Evolutionary conservation across 2,113 vertebrate genomes (phyloP), one percentile per base, ranked within the genome.

Genomic region (Sceloporus undulatus): DNA sequence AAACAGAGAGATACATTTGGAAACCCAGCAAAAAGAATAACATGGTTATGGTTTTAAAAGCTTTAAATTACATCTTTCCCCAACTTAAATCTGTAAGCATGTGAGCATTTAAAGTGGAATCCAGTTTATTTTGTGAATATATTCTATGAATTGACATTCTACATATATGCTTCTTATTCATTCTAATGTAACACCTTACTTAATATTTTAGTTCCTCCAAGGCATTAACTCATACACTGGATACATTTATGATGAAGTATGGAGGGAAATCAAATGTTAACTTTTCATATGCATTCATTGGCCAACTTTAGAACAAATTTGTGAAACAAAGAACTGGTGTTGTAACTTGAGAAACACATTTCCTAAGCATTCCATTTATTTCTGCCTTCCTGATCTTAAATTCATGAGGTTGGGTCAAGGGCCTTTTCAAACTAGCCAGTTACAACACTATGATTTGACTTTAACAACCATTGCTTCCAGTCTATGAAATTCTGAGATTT

Each of bases 1-100:
- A 87, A 81, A 73, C 21, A 11, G 42, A 52, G 52, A 74, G 42
- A n/a, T 56, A 76, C 74, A 75, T 87, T 75, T 66, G 56, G 59
- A 62, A 81, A 29, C 59, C 54, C 62, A 27, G 40, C 40, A 27
- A 65, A 76, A 77, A 87, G 54, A 87, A 65, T 70, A 74, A 16
- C 23, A 82, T 16, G n/a, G 56, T 18, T 75, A 82, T 34, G 40
- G 59, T n/a, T 82, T 62, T 48, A 82, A 42, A 38, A 52, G 11
- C 66, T 71, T 84, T 84, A 56, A 59, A 76, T 77, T 42, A 76
- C 14, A 85, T 76, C 54, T 85, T 59, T 62, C 59, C 71, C 56
- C 52, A 75, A 27, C 21, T 56, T 62, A 18, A 73, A 62, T 42
- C n/a, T 62, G 5, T 85, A 21, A 54, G 23, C 29, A 5, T 76